phyloP scores from a whole-genome alignment of 2,888 invertebrate genomes.

The Invenusta paracnida region DNA sequence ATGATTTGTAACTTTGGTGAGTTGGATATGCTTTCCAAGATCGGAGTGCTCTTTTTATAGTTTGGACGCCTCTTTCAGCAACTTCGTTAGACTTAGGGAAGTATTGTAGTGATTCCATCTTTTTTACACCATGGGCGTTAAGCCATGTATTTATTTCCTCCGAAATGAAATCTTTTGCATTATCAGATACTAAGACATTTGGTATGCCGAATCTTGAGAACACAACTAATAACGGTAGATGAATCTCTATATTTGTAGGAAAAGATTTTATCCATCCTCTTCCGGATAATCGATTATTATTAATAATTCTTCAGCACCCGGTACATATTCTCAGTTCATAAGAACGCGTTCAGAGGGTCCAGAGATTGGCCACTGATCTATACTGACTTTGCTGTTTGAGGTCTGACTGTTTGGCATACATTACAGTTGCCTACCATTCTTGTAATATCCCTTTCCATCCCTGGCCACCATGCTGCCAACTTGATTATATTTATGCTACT shows the following conservation, averaged over 20 bases:
- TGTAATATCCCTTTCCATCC: not conserved
- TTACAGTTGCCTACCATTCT: slow-evolving; percentile 2
- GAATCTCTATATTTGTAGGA: slow-evolving; percentile 13
- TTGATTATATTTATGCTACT: not conserved
- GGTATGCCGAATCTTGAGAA: slow-evolving; percentile 38
- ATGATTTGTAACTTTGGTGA: not conserved
- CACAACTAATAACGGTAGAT: slow-evolving; percentile 7
- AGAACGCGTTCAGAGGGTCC: not conserved
- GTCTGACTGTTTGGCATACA: slow-evolving; percentile 20
- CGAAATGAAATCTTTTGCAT: not conserved
- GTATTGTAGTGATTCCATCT: slow-evolving; percentile 33
- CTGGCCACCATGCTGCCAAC: slow-evolving; percentile 3
- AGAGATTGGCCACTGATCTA: slow-evolving; percentile 12
- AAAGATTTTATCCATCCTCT: slow-evolving; percentile 34
- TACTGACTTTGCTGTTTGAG: slow-evolving; percentile 1
- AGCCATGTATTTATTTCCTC: not conserved
- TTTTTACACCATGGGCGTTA: slow-evolving; percentile 4
- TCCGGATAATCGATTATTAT: slow-evolving; percentile 35
- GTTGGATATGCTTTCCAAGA: slow-evolving; percentile 28
- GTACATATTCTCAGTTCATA: slow-evolving; percentile 1
- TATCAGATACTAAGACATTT: slow-evolving; percentile 31
- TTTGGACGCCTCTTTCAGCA: slow-evolving; percentile 34
- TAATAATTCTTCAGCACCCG: not conserved
- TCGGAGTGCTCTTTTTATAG: slow-evolving; percentile 19
- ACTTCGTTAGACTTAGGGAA: too few species aligned